A percentile compares a stretch with the other conserved stretches of the same genome.
Conservation (phyloP, 2,797 vertebrate genomes). For the Liparis tanakae region DNA sequence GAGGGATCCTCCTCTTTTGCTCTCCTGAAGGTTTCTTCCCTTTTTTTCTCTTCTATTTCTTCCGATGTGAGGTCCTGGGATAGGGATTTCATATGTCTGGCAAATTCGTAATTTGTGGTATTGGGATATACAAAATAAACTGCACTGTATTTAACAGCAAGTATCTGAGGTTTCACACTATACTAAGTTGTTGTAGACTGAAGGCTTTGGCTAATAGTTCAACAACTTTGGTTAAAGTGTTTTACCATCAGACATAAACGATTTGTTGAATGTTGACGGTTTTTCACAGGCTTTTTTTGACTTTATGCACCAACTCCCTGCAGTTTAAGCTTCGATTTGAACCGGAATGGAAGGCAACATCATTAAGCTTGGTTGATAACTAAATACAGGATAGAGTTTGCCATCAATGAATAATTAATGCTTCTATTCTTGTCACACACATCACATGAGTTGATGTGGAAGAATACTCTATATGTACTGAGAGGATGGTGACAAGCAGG, state of each 20-base stretch:
- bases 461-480: constrained; percentile 47
- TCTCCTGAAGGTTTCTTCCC: no score
- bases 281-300: constrained; percentile 23
- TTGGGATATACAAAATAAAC: no score
- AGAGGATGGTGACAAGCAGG: constrained; percentile 54
- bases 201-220: no score
- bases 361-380: constrained; percentile 35
- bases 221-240: no score
- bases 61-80: no score
- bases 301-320: constrained; percentile 13
- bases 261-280: constrained; percentile 18
- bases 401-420: constrained; percentile 51
- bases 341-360: constrained; percentile 24
- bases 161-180: no score
- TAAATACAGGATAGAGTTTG: constrained; percentile 43
- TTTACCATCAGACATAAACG: not conserved
- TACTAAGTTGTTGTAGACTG: no score
- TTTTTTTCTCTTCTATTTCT: no score
- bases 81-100: no score
- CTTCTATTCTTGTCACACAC: constrained; percentile 47
- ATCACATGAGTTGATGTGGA: constrained; percentile 49
- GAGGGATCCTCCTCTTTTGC: no score
- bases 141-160: no score
- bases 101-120: no score
- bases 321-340: constrained; percentile 26